Base-by-base conservation (phyloP, 1,140 invertebrate genomes). In the Drosophila ficusphila region DNA sequence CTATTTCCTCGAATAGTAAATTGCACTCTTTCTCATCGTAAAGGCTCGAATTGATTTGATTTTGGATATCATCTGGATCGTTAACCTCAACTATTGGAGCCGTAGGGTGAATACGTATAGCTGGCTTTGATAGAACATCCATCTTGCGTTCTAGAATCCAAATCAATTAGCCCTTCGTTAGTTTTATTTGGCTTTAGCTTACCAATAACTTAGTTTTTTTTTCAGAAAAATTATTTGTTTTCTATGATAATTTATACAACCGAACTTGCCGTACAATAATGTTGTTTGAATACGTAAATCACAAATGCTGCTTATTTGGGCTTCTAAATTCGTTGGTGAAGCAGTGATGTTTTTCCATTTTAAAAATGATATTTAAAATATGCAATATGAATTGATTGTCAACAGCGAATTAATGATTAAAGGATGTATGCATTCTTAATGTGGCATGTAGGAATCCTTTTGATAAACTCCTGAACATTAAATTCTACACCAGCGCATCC, bases 381-480 rank as follows among this genome's bases (percentile, higher is more conserved):
- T n/a, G n/a, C n/a, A n/a, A n/a, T n/a, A n/a, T n/a, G n/a, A n/a
- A n/a, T n/a, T n/a, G n/a, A n/a, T n/a, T n/a, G n/a, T n/a, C n/a
- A n/a, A n/a, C n/a, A n/a, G n/a, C n/a, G n/a, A n/a, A n/a, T n/a
- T n/a, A n/a, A n/a, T n/a, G n/a, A n/a, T n/a, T n/a, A n/a, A n/a
- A n/a, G n/a, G n/a, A n/a, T n/a, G n/a, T n/a, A n/a, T n/a, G n/a
- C n/a, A n/a, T n/a, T n/a, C 14, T 31, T 11, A 31, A 31, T 2
- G 29, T 3, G 3, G n/a, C n/a, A n/a, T 6, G 4, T 3, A 6
- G 7, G 4, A 36, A 9, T 5, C 2, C 29, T n/a, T 25, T 3
- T 52, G 14, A 34, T 52, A 9, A 34, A 56, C 49, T 38, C 2
- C 8, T 54, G 31, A 18, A 58, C 18, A 19, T 34, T 25, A 19